Percentiles rank a stretch among this genome's conserved stretches.
These are phyloP conservation scores for Cenopis cana DNA, from an alignment of 2,888 invertebrate genomes.

Conservation along the genomic window DNA sequence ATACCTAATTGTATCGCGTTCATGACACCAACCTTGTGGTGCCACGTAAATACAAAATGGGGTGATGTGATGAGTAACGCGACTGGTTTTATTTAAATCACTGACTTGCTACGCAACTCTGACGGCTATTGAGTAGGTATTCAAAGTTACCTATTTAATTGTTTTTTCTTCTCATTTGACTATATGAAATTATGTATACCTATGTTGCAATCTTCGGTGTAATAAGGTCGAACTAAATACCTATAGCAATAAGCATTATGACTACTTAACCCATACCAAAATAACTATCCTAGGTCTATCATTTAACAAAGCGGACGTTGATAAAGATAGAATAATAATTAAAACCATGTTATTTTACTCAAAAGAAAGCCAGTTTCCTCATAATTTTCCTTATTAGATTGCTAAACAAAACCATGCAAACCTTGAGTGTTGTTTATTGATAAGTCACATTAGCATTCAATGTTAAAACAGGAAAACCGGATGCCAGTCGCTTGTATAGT, in stretches of 20 bases:
- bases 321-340: slow-evolving; percentile 2
- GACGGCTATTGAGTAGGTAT: not conserved
- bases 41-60: not conserved
- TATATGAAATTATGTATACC: not conserved
- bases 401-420: slow-evolving; percentile 18
- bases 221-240: not conserved
- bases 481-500: slow-evolving; percentile 6
- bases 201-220: not conserved
- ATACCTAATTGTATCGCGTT: too few relatives aligned
- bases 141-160: not conserved
- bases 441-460: slow-evolving; percentile 32
- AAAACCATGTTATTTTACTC: not conserved
- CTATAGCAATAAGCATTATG: not conserved
- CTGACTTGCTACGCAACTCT: not conserved
- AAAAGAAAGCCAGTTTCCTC: slow-evolving; percentile 4
- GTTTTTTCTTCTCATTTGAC: not conserved
- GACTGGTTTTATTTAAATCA: too few relatives aligned
- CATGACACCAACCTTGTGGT: not conserved
- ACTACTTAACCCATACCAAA: not conserved
- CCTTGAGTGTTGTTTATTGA: slow-evolving; percentile 37
- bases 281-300: too few relatives aligned
- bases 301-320: slow-evolving; percentile 6
- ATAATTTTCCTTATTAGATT: slow-evolving; percentile 27
- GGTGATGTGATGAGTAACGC: not conserved
- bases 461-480: slow-evolving; percentile 38